phyloP scores from a whole-genome alignment of 2,888 invertebrate genomes.

The Cheiracanthium punctorium region DNA sequence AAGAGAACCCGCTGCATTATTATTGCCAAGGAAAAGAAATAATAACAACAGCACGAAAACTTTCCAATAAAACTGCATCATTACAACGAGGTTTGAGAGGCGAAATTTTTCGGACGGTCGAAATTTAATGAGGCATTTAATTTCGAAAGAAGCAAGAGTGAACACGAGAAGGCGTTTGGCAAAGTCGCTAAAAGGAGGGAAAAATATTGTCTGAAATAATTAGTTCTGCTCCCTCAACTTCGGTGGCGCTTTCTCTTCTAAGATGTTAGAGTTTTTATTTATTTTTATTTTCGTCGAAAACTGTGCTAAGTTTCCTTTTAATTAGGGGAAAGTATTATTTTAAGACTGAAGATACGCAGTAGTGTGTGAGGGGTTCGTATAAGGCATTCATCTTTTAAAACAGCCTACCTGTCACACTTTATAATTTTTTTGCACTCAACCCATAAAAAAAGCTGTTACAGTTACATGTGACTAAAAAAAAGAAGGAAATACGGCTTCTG shows the following conservation, averaged over 20 bases:
- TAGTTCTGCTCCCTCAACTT: not conserved
- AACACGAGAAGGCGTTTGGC: not conserved
- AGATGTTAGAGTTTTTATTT: no score
- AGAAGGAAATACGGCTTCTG: no score
- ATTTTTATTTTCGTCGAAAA: not conserved
- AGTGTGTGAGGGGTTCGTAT: no score
- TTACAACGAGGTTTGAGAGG: not conserved
- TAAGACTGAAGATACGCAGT: not conserved
- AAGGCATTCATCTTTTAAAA: no score
- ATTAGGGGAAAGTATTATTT: not conserved
- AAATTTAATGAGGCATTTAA: slow-evolving; percentile 1
- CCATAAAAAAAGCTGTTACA: no score
- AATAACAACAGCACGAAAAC: no score
- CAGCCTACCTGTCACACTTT: no score
- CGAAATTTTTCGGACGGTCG: not conserved
- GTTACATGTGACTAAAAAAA: no score
- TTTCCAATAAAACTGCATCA: not conserved
- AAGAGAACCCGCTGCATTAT: no score
- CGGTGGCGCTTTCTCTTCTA: not conserved
- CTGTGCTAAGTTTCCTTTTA: not conserved
- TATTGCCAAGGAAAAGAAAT: no score
- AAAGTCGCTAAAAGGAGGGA: not conserved
- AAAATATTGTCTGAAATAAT: not conserved
- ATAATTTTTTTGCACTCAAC: no score
- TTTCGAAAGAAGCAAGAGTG: not conserved